Conservation (phyloP, 2,888 invertebrate genomes). For the Trissolcus brochymenae region DNA sequence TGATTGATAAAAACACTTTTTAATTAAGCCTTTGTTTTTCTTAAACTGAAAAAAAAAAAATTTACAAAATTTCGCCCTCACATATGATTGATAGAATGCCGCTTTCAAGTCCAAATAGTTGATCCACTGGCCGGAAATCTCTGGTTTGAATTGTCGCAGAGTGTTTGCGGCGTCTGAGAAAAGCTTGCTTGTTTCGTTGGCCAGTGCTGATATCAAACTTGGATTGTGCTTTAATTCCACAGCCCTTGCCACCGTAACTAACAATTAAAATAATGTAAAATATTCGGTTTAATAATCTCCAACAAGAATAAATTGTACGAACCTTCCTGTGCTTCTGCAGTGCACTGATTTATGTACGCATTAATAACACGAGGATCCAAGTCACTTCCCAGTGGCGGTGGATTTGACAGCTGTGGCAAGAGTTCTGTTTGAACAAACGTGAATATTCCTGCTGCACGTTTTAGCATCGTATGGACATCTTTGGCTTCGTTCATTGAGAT, state of each 20-base stretch:
- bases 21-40: background rate
- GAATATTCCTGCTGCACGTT: constrained; percentile 81
- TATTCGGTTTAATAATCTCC: no score
- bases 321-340: constrained; percentile 83
- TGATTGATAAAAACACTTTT: constrained; percentile 18
- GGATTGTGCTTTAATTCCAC: constrained; percentile 81
- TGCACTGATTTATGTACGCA: constrained; percentile 81
- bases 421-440: constrained; percentile 78
- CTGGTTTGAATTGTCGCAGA: constrained; percentile 77
- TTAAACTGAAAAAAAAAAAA: background rate
- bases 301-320: no score
- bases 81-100: constrained; percentile 80
- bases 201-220: constrained; percentile 79
- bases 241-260: constrained; percentile 81
- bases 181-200: constrained; percentile 80
- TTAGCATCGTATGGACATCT: constrained; percentile 79
- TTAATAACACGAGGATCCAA: constrained; percentile 79
- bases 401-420: constrained; percentile 71
- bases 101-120: constrained; percentile 80
- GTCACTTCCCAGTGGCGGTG: constrained; percentile 77
- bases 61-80: constrained; percentile 67
- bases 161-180: constrained; percentile 79
- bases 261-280: no score
- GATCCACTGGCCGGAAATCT: constrained; percentile 79
- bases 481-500: constrained; percentile 81